Conservation (phyloP, 2,888 invertebrate species). For the Nephrotoma flavescens region DNA sequence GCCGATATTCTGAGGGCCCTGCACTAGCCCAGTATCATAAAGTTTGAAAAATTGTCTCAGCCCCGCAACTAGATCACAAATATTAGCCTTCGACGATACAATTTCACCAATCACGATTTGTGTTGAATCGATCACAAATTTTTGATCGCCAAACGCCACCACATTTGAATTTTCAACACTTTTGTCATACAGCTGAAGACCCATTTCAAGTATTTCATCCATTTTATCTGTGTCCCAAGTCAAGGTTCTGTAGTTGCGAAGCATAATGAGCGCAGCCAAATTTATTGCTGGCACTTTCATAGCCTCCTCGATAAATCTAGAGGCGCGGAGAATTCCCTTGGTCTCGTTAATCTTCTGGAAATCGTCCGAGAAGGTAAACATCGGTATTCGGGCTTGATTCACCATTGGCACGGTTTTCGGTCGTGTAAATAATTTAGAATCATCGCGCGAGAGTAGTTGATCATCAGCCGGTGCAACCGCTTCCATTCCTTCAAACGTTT, state of each 20-base stretch:
- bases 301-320: slow-evolving; percentile 24
- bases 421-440: neutral
- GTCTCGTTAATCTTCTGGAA: slow-evolving; percentile 18
- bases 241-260: slow-evolving; percentile 24
- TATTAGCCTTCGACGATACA: slow-evolving; percentile 19
- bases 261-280: slow-evolving; percentile 28
- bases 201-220: slow-evolving; percentile 26
- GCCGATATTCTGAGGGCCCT: slow-evolving; percentile 28
- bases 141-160: slow-evolving; percentile 7
- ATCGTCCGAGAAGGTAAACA: slow-evolving; percentile 9
- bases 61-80: slow-evolving; percentile 25
- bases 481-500: neutral
- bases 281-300: slow-evolving; percentile 25
- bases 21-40: slow-evolving; percentile 25
- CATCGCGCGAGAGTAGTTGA: neutral
- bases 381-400: neutral
- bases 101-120: slow-evolving; percentile 25
- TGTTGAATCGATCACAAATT: slow-evolving; percentile 12
- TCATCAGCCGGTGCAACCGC: neutral
- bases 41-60: slow-evolving; percentile 25
- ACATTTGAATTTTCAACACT: neutral
- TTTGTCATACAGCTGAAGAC: slow-evolving; percentile 11
- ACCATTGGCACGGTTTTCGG: neutral
- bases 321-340: slow-evolving; percentile 26
- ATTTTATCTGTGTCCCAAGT: slow-evolving; percentile 28